Conservation (phyloP, 1,140 invertebrate genomes). For the Bombyx mori region ASM3026992v2 NC_085111.1:11086001-11086500, state of each 20-base stretch:
- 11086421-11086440: conserved; percentile 55
- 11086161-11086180: conserved; percentile 49
- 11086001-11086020: conserved; percentile 11
- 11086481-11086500: conserved; percentile 63
- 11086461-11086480: conserved; percentile 67
- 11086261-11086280: conserved; percentile 29
- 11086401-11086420: conserved; percentile 40
- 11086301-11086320: conserved; percentile 37
- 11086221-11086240: conserved; percentile 27
- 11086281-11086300: conserved; percentile 22
- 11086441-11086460: conserved; percentile 65
- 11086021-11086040: conserved; percentile 12
- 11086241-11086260: conserved; percentile 34
- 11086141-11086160: conserved; percentile 66
- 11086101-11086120: conserved; percentile 65
- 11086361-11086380: conserved; percentile 40
- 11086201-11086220: conserved; percentile 38
- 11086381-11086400: conserved; percentile 45
- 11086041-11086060: conserved; percentile 7
- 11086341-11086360: conserved; percentile 38
- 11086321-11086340: conserved; percentile 51
- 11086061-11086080: conserved; percentile 33
- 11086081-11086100: conserved; percentile 63
- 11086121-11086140: conserved; percentile 58
- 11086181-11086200: conserved; percentile 49